Base-by-base conservation (phyloP, 2,888 invertebrate species). In the Actias luna region DNA sequence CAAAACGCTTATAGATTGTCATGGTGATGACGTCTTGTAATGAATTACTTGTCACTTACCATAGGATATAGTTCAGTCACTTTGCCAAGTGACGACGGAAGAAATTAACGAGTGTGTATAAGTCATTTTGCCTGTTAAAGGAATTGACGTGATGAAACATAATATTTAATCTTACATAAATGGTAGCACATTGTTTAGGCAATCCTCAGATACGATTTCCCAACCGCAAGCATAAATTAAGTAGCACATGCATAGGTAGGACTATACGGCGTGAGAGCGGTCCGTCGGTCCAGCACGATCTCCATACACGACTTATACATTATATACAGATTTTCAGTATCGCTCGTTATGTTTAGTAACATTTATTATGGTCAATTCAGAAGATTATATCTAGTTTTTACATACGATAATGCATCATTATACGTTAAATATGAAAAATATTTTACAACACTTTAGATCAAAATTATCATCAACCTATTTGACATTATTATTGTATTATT, bases 251-350 rank as follows among this genome's bases (percentile, higher is more conserved):
- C 69, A 70, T 69, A 31, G 62, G 35, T 59, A 59, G 59, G 59
- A 63, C 52, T 22, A 36, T 25, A 61, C 74, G 74, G 75, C 85
- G 87, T 86, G 86, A 85, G 81, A 82, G 73, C 60, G 64, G 81
- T 82, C 82, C 84, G 77, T 79, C 77, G 69, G 86, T 85, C 86
- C 85, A 64, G 83, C 88, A 88, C 88, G 88, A 88, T 75, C 62
- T 66, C 63, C 72, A 77, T 75, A 79, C 81, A 80, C 62, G 62
- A 62, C 16, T 55, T 16, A n/a, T 29, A 16, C 29, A 55, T 55
- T 29, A 55, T 22, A 29, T 55, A 55, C 16, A 29, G 55, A 55
- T 55, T 29, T 55, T 29, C 55, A 55, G 55, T 55, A 55, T n/a
- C 1, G n/a, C 29, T n/a, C n/a, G n/a, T n/a, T 55, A 29, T 7